Evolutionary conservation across 2,888 invertebrate species (phyloP).

Genomic region (Caenorhabditis afra): DNA sequence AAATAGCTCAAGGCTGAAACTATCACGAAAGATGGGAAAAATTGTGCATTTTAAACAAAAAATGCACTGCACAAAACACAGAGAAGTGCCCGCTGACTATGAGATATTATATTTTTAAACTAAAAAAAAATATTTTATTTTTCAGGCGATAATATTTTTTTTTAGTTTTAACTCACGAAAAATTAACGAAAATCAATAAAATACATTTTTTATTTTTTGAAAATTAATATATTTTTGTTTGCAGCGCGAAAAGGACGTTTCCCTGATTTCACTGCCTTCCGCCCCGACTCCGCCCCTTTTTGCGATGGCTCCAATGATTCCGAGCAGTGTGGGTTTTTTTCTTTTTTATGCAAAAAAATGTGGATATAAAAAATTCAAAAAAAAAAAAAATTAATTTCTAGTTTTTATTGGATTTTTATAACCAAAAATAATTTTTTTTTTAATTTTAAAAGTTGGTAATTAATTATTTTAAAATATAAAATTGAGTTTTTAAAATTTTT

Average conservation of each 20-base stretch:
- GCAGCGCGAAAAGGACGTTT: constrained; percentile 40
- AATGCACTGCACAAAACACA: too few species aligned
- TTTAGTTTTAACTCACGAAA: too few species aligned
- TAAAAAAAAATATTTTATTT: too few species aligned
- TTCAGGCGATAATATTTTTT: too few species aligned
- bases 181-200: not conserved
- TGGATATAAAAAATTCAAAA: not conserved
- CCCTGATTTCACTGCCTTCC: constrained; percentile 19
- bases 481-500: not conserved
- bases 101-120: too few species aligned
- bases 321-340: constrained; percentile 38
- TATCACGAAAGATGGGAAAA: too few species aligned
- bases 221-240: too few species aligned
- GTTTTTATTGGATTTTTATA: not conserved
- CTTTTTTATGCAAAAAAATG: constrained; percentile 6
- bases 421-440: not conserved
- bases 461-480: not conserved
- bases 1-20: too few species aligned
- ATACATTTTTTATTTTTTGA: too few species aligned
- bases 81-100: too few species aligned
- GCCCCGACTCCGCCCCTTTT: constrained; percentile 32
- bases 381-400: constrained; percentile 3
- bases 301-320: constrained; percentile 49
- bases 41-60: too few species aligned
- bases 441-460: not conserved